Percentiles rank a stretch among this genome's conserved stretches.
These are phyloP conservation scores for Siphlonurus alternatus DNA, from an alignment of 2,888 invertebrate species.

Conservation along the genomic window DNA sequence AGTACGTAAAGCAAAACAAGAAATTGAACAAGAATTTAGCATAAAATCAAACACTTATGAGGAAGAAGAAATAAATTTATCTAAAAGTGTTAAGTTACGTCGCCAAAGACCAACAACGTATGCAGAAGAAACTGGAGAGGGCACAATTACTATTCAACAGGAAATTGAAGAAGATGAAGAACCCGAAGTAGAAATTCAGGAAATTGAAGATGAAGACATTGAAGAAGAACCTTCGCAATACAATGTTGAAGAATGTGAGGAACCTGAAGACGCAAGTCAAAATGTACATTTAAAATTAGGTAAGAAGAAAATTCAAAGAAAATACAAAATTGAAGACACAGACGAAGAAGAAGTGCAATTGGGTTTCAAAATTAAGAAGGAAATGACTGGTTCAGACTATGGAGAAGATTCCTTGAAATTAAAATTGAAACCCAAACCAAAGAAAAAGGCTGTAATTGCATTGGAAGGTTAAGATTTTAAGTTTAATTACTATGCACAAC, in stretches of 20 bases:
- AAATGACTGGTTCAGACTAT: constrained; percentile 31
- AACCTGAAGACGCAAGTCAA: constrained; percentile 7
- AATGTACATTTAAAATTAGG: not conserved
- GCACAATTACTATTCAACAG: constrained; percentile 49
- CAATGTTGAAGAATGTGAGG: constrained; percentile 12
- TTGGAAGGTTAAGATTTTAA: constrained; percentile 42
- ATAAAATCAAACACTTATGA: constrained; percentile 71
- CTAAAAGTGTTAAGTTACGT: constrained; percentile 68
- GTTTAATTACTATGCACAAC: not conserved
- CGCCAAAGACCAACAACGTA: constrained; percentile 58
- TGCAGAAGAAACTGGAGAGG: constrained; percentile 59
- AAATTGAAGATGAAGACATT: constrained; percentile 15
- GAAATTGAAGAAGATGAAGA: constrained; percentile 32
- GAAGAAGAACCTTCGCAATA: constrained; percentile 1
- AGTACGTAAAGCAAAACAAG: constrained; percentile 60
- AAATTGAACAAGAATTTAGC: constrained; percentile 79
- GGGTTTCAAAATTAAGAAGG: constrained; percentile 23
- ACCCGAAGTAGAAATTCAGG: constrained; percentile 18
- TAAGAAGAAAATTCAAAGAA: constrained; percentile 7
- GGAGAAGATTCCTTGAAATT: constrained; percentile 53
- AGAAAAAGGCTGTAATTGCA: constrained; percentile 31
- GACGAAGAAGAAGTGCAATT: constrained; percentile 27
- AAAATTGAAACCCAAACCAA: constrained; percentile 43
- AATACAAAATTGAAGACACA: constrained; percentile 12
- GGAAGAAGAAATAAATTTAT: constrained; percentile 56